Conservation (phyloP, 2,888 invertebrate species). For the Coleophora flavipennella region DNA sequence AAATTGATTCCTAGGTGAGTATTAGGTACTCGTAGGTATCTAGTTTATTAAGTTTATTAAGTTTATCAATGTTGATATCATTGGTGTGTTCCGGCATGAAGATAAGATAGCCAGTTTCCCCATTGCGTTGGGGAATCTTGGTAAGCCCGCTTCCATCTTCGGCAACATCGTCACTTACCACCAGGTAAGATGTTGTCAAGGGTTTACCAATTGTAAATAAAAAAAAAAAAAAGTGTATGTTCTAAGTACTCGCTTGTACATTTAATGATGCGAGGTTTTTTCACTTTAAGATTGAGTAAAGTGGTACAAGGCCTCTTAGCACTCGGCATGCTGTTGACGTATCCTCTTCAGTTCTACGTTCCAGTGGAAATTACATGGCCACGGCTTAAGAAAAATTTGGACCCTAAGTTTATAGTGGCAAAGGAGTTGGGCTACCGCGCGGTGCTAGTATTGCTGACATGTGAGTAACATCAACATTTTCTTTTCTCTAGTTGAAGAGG, state of each 20-base stretch:
- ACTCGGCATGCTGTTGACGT: constrained; percentile 89
- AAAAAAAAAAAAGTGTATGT: neutral
- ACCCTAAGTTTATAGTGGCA: constrained; percentile 68
- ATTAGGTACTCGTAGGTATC: too few species aligned
- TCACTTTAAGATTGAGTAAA: constrained; percentile 79
- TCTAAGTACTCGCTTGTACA: neutral
- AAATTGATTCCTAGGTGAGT: neutral
- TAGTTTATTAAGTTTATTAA: too few species aligned
- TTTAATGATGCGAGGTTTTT: neutral
- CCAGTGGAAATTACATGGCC: constrained; percentile 94
- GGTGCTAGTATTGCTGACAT: constrained; percentile 82
- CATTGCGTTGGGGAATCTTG: too few species aligned
- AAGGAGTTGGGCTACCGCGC: constrained; percentile 82
- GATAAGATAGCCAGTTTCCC: too few species aligned
- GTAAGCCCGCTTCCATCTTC: too few species aligned
- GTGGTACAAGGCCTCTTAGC: constrained; percentile 88
- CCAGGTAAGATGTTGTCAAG: too few species aligned
- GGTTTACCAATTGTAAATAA: too few species aligned
- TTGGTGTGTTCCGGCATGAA: too few species aligned
- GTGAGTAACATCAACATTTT: constrained; percentile 76
- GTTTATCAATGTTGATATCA: too few species aligned
- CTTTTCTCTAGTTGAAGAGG: too few species aligned
- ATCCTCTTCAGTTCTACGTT: constrained; percentile 96
- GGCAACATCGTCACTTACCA: too few species aligned
- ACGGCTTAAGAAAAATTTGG: constrained; percentile 65